phyloP scores from a whole-genome alignment of 2,797 vertebrate species.

The Oophaga sylvatica region DNA sequence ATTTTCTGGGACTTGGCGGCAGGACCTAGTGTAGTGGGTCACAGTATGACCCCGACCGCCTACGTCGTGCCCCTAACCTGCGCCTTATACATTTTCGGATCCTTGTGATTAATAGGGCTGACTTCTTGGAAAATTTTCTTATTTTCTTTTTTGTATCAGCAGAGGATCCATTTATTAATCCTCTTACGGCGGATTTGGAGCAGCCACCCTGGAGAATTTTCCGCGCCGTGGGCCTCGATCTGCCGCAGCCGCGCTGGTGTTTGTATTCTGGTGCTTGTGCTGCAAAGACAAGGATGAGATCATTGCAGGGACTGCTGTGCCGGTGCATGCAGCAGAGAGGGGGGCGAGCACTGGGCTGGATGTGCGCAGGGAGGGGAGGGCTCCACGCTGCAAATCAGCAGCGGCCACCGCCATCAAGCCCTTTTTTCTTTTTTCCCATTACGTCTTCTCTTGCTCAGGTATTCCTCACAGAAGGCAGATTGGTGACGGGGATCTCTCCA shows the following conservation, averaged over 20 bases:
- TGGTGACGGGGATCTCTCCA: constrained; percentile 29
- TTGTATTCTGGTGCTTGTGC: constrained; percentile 64
- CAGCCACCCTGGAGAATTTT: not conserved
- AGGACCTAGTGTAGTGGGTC: too few species aligned
- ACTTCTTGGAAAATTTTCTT: not conserved
- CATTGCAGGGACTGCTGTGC: constrained; percentile 80
- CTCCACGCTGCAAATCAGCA: constrained; percentile 74
- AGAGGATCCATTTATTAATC: not conserved
- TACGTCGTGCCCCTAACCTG: too few species aligned
- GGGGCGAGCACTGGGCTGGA: constrained; percentile 71
- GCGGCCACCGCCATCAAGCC: constrained; percentile 73
- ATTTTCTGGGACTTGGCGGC: too few species aligned
- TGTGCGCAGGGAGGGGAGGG: constrained; percentile 61
- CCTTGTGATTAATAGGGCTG: too few species aligned
- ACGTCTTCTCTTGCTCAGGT: constrained; percentile 66
- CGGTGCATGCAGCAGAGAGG: constrained; percentile 63
- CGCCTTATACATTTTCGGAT: too few species aligned
- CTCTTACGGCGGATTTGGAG: not conserved
- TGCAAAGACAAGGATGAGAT: constrained; percentile 83
- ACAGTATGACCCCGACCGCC: too few species aligned
- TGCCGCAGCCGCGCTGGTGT: constrained; percentile 48
- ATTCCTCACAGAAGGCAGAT: constrained; percentile 39
- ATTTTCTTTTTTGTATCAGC: not conserved
- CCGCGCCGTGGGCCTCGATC: not conserved
- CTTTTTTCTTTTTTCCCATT: constrained; percentile 58